Base-by-base conservation (phyloP, 2,888 invertebrate genomes). In the Parnassius glacialis region DNA sequence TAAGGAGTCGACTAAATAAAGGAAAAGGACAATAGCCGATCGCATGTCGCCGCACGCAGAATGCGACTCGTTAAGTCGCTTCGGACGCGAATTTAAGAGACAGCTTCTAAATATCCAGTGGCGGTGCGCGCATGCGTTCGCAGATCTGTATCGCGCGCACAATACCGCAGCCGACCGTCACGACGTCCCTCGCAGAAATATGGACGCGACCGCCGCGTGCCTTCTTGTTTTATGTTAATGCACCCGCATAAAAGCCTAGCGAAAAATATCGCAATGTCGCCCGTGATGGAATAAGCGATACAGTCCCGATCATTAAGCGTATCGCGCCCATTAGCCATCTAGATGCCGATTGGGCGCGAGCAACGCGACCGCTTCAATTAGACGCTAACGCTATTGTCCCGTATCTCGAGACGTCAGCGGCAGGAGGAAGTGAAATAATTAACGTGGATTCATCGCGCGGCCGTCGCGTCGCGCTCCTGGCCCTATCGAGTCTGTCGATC, bases 181-280 rank as follows among this genome's bases (percentile, higher is more conserved):
- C 90, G 90, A 89, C 89, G 89, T 84, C 84, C 83, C 48, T 48
- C 80, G 83, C 86, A 85, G 85, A 87, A 89, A 89, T 90, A 90
- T 90, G 89, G 90, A 88, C 83, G 82, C 72, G 74, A 72, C 70
- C 75, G 54, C 76, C 78, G 82, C 84, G 76, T 78, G 80, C 83
- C 80, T 75, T 75, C 87, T 84, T 89, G 90, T 89, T 91, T 89
- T 91, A 91, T 91, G 90, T 88, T 87, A 90, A 91, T 91, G 87
- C 79, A 73, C 71, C 74, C 73, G 80, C 80, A 81, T 82, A 83
- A 83, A 79, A 80, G 82, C 81, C 79, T 74, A 78, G 77, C 75
- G 81, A 83, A 85, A 84, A 84, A 81, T 83, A 82, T 81, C 81
- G 80, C 80, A 67, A 59, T 72, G 76, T 69, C 79, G 74, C 76